Evolutionary conservation across 2,797 vertebrate species (phyloP).

Genomic region (Chelon auratus): DNA sequence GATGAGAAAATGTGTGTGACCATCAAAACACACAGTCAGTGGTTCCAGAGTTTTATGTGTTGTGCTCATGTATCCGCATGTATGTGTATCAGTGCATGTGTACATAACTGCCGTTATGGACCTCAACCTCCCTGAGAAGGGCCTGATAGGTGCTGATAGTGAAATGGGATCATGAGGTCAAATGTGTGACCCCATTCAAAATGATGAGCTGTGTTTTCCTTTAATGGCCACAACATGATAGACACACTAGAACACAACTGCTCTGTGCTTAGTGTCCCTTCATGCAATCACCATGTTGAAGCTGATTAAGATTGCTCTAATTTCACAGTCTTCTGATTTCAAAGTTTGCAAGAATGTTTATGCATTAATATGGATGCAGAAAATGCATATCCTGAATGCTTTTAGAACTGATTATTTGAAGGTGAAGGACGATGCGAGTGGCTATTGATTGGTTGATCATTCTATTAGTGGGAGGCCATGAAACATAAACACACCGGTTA

Average conservation of each 20-base stretch:
- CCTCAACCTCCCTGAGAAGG: too few relatives aligned
- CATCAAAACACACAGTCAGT: too few relatives aligned
- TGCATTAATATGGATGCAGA: not conserved
- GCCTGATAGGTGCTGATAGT: too few relatives aligned
- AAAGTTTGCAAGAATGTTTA: not conserved
- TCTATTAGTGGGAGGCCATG: not conserved
- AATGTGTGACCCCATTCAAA: constrained; percentile 63
- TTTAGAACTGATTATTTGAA: too few relatives aligned
- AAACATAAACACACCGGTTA: not conserved
- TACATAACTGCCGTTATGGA: too few relatives aligned
- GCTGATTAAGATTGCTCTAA: constrained; percentile 31
- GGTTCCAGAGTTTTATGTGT: not conserved
- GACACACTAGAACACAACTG: too few relatives aligned
- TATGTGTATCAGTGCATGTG: too few relatives aligned
- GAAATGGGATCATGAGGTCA: constrained; percentile 56
- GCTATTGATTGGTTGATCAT: not conserved
- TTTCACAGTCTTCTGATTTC: not conserved
- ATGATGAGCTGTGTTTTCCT: constrained; percentile 54
- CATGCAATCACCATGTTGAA: constrained; percentile 21
- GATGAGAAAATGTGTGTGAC: constrained; percentile 34
- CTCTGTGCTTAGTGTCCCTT: too few relatives aligned
- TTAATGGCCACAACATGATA: constrained; percentile 51
- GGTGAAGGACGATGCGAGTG: too few relatives aligned
- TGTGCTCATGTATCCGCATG: not conserved
- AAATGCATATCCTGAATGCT: too few relatives aligned